Conservation (phyloP, 2,797 vertebrate species). For the Trachops cirrhosus region DNA sequence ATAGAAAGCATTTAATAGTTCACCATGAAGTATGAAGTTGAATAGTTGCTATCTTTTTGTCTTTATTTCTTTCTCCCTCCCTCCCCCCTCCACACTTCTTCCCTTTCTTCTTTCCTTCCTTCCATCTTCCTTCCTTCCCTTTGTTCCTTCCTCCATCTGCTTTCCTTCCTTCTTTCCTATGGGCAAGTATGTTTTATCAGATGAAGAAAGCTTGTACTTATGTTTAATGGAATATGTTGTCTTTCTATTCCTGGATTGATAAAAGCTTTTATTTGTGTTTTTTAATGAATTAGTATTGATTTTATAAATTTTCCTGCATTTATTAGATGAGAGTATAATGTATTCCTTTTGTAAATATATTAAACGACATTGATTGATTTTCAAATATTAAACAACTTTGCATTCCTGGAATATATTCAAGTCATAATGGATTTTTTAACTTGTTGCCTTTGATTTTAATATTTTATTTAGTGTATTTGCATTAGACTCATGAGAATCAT, state of each 20-base stretch:
- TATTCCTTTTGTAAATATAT: slow-evolving; percentile 3
- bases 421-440: neutral
- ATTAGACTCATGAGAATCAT: neutral
- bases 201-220: neutral
- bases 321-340: neutral
- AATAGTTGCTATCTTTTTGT: neutral
- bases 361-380: neutral
- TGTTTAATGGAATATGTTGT: no score
- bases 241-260: neutral
- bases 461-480: neutral
- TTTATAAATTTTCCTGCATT: neutral
- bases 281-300: neutral
- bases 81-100: neutral
- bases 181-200: neutral
- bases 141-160: neutral
- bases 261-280: neutral
- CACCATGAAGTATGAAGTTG: neutral
- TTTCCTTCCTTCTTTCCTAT: neutral
- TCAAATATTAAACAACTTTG: neutral
- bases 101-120: neutral
- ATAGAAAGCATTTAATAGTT: neutral
- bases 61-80: no score
- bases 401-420: neutral
- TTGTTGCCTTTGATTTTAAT: neutral
- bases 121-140: neutral